Percentiles rank a stretch among this genome's conserved stretches.
These are phyloP conservation scores for Brachionus manjavacas DNA, from an alignment of 1,140 invertebrate species.

Conservation along the genomic window DNA sequence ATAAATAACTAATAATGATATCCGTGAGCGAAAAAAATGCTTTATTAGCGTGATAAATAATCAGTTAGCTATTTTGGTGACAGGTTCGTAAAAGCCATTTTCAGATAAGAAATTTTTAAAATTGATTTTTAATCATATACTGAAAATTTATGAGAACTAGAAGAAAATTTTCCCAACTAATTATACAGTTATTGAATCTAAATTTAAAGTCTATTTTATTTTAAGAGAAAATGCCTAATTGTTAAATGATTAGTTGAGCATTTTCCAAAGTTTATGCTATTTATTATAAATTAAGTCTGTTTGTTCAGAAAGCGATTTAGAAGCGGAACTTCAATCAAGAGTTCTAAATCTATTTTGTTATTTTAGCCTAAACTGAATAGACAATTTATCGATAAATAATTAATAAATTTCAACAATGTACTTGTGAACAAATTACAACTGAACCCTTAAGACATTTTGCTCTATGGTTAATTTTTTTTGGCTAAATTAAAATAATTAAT, in stretches of 20 bases:
- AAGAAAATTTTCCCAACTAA: background rate
- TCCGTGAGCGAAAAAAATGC: background rate
- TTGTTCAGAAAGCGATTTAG: background rate
- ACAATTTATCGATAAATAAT: background rate
- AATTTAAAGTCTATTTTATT: background rate
- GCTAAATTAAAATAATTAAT: too few species aligned
- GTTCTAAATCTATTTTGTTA: background rate
- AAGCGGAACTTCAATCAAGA: background rate
- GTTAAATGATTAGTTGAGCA: background rate
- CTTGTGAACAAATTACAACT: background rate
- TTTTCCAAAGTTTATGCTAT: background rate
- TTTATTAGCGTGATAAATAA: conserved; percentile 5
- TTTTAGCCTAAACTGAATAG: background rate
- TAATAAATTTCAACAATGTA: background rate
- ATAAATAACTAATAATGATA: background rate
- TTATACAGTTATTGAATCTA: background rate
- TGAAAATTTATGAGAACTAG: background rate
- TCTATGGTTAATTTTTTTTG: background rate
- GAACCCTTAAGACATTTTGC: background rate
- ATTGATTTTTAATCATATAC: background rate
- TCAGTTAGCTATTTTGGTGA: background rate
- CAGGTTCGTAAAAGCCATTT: background rate
- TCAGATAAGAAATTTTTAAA: background rate
- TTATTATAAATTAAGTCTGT: background rate
- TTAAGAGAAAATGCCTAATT: background rate